Base-by-base conservation (phyloP, 2,888 invertebrate species). In the Deladenus siricidicola region DNA sequence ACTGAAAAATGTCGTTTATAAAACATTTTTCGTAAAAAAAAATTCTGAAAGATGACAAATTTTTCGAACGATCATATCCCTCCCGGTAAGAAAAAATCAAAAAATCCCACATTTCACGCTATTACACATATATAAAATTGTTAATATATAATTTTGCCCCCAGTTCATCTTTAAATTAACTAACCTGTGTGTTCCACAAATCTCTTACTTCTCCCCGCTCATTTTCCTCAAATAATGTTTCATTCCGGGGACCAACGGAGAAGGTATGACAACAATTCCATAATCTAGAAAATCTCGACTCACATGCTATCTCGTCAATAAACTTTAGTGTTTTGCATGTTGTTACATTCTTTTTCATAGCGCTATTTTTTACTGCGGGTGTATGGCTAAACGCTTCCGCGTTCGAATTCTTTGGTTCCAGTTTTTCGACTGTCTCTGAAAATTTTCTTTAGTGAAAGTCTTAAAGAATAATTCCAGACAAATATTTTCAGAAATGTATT, bases 101-200 rank as follows among this genome's bases (percentile, higher is more conserved):
- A n/a, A n/a, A n/a, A 21, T 8, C n/a, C 45, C 19, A 17, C 19
- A 21, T n/a, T n/a, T n/a, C n/a, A n/a, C n/a, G n/a, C n/a, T n/a
- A n/a, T n/a, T n/a, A n/a, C n/a, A n/a, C n/a, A n/a, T n/a, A n/a
- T n/a, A n/a, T n/a, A 14, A 8, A 14, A 45, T 45, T 45, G n/a
- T 45, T 17, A 45, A 19, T 8, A 6, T 45, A 45, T 45, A 10
- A 39, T 8, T 39, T 39, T 39, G 10, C 39, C 8, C 14, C 39
- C 8, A 34, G 14, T 34, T 34, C 39, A 34, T 34, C n/a, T n/a
- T n/a, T n/a, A n/a, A 50, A 10, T 14, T 24, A 1, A 14, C 45
- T 29, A n/a, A 68, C 73, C 65, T 75, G 76, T 4, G 74, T 71
- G 39, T 67, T 66, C 74, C 75, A 76, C 17, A 76, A 57, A 60